phyloP scores from a whole-genome alignment of 2,797 vertebrate genomes.

The Microctenopoma steveboyesi region DNA sequence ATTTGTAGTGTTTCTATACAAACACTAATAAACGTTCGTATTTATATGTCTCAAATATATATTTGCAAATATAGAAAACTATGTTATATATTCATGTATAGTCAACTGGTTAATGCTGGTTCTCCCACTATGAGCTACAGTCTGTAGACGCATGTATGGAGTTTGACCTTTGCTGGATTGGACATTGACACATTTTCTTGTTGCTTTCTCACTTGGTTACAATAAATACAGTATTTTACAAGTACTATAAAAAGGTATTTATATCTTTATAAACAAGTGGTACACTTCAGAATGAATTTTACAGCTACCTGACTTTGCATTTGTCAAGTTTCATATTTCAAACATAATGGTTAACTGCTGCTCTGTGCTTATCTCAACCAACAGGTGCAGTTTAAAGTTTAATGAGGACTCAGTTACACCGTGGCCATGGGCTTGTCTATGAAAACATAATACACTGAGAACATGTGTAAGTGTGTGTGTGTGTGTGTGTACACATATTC shows the following conservation, averaged over 20 bases:
- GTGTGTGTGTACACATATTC: background rate
- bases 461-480: slow-evolving; percentile 3
- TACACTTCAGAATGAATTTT: no score
- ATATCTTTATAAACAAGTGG: no score
- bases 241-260: no score
- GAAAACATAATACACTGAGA: slow-evolving; percentile 59
- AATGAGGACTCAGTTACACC: slow-evolving; percentile 40
- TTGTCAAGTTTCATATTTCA: slow-evolving; percentile 18
- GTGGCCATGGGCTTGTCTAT: slow-evolving; percentile 24
- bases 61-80: background rate
- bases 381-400: slow-evolving; percentile 50
- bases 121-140: no score
- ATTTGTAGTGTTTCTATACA: no score
- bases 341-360: slow-evolving; percentile 21
- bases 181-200: no score
- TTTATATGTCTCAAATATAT: background rate
- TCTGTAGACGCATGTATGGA: no score
- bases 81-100: background rate
- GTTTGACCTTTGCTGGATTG: background rate
- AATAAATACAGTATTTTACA: no score
- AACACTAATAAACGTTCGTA: no score
- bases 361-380: slow-evolving; percentile 25
- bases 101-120: no score
- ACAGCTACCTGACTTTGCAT: background rate
- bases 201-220: no score